Evolutionary conservation across 2,888 invertebrate genomes (phyloP), one percentile per base, ranked within the genome.

Genomic region (Drosophila atripex): DNA sequence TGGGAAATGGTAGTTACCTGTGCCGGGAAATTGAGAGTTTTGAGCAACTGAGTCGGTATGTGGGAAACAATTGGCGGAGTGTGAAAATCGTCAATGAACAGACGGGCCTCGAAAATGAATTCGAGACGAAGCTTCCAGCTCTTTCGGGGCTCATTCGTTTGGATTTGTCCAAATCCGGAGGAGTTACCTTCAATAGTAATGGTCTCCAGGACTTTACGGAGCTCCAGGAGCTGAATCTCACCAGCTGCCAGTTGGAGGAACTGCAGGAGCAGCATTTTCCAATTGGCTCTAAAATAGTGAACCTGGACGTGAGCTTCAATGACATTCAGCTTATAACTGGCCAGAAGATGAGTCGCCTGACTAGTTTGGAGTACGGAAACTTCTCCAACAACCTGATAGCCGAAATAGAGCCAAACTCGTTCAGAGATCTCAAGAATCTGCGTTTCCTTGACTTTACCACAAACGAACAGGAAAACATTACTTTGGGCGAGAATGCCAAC

Each of bases 261-360:
- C 64, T 91, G 30, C 75, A 82, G 4, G 64, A 39, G 0, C 59
- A 60, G 11, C 80, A 88, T 38, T 89, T 90, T 71, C 45, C 35
- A 3, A 41, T 53, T 3, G 61, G 61, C 1, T 71, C 76, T 2
- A 55, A 68, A n/a, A 28, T 91, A 2, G 35, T 78, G 43, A 63
- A 55, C 38, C 52, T 91, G 9, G 91, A 91, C 77, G 84, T 72
- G 2, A 91, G 90, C 63, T 66, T 75, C 65, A 91, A 91, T 68
- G 73, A 74, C 9, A 58, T 91, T 16, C 46, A 52, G 30, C 7
- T 50, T 0, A 47, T 91, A 12, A 74, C 56, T 1, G 65, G 60
- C 0, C 60, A 64, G 2, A 64, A 82, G 25, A 57, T 88, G 52
- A 64, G 58, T 5, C 77, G 76, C 51, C 56, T 91, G 18, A 56